phyloP scores from a whole-genome alignment of 2,888 invertebrate species.

The Chalcosyrphus nemorum region DNA sequence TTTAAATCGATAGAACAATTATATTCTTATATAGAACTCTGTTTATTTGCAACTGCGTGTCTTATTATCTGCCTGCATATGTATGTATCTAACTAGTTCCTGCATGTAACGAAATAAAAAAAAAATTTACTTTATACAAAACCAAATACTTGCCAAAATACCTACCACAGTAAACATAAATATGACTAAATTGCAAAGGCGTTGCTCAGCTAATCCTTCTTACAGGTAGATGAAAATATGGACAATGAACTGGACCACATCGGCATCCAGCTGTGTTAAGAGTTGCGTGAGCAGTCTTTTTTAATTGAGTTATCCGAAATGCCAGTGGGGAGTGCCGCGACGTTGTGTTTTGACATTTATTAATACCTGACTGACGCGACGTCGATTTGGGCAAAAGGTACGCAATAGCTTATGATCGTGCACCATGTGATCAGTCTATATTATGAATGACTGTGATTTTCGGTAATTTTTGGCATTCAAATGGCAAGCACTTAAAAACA shows the following conservation, averaged over 20 bases:
- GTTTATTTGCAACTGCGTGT: no score
- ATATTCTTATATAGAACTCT: no score
- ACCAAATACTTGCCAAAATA: not conserved
- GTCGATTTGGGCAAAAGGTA: slow-evolving; percentile 77
- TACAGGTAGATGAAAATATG: slow-evolving; percentile 38
- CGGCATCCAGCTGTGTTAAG: slow-evolving; percentile 78
- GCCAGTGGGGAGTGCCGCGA: slow-evolving; percentile 64
- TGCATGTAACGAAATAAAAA: no score
- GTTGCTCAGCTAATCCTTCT: slow-evolving; percentile 4
- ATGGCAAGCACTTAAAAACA: slow-evolving; percentile 10
- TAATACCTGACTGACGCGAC: slow-evolving; percentile 81
- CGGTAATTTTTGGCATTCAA: not conserved
- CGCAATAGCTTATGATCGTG: slow-evolving; percentile 44
- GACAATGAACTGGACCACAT: slow-evolving; percentile 57
- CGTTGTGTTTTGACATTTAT: slow-evolving; percentile 81
- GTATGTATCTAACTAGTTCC: no score
- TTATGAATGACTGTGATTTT: slow-evolving; percentile 27
- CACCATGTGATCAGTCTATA: slow-evolving; percentile 54
- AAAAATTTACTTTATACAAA: not conserved
- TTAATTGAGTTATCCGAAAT: slow-evolving; percentile 78
- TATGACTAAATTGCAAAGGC: slow-evolving; percentile 15
- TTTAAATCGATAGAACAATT: no score
- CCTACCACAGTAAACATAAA: no score
- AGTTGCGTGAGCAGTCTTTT: slow-evolving; percentile 77
- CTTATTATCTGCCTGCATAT: no score